Percentiles rank a stretch among this genome's conserved stretches.
Conservation (phyloP, 2,888 invertebrate species). For the Agelastica alni region DNA sequence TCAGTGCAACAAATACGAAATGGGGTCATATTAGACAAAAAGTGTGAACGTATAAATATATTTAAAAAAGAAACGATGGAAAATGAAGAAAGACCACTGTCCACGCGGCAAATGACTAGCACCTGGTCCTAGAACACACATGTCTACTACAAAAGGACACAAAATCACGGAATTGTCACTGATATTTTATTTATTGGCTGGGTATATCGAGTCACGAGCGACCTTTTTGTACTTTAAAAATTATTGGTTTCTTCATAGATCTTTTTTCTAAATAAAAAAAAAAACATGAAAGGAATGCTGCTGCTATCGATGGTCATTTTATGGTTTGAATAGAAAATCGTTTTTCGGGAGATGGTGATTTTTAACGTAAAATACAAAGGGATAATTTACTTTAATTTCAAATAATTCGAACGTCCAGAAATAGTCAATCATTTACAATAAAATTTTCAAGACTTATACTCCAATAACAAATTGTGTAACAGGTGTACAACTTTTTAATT, state of each 20-base stretch:
- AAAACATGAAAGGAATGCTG: too few species aligned
- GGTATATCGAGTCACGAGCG: conserved; percentile 42
- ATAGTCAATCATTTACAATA: too few species aligned
- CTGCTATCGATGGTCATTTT: conserved; percentile 32
- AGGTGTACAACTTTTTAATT: too few species aligned
- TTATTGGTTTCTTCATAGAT: conserved; percentile 39
- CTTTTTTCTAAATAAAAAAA: conserved; percentile 33
- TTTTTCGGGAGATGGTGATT: conserved; percentile 10
- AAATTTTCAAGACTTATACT: too few species aligned
- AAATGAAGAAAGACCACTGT: conserved; percentile 34
- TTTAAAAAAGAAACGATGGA: conserved; percentile 28
- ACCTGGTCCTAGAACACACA: conserved; percentile 41
- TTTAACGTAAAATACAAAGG: conserved; percentile 7
- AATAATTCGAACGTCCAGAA: too few species aligned
- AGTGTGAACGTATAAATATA: too few species aligned
- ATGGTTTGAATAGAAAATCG: conserved; percentile 25
- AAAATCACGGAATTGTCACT: conserved; percentile 54
- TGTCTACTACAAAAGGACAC: conserved; percentile 44
- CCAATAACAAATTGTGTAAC: too few species aligned
- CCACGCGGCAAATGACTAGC: conserved; percentile 37
- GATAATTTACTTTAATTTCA: too few species aligned
- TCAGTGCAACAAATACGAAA: conserved; percentile 3
- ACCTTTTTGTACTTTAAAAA: conserved; percentile 43
- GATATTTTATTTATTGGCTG: conserved; percentile 57
- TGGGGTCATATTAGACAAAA: conserved; percentile 13